A percentile compares a stretch with the other conserved stretches of the same genome.
These are phyloP conservation scores for Coregonus sp. DNA, from an alignment of 2,797 vertebrate genomes.

Conservation along the genomic window DNA sequence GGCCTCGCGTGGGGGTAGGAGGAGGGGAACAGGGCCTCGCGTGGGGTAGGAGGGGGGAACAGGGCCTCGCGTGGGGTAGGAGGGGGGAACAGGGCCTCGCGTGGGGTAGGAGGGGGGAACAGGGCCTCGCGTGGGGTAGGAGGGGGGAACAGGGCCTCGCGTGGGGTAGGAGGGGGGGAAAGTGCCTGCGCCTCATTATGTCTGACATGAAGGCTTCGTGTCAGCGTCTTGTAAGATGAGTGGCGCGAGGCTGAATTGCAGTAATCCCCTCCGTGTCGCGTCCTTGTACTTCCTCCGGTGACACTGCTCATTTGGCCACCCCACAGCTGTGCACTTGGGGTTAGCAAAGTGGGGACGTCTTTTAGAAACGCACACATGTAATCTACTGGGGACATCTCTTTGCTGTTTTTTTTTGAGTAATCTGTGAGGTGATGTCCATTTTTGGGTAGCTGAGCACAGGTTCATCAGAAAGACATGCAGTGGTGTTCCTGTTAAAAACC, in stretches of 20 bases:
- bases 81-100: no score
- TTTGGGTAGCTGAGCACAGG: conserved; percentile 51
- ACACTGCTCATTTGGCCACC: conserved; percentile 76
- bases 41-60: no score
- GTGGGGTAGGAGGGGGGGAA: conserved; percentile 50
- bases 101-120: no score
- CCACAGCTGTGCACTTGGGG: conserved; percentile 72
- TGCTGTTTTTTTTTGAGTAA: conserved; percentile 55
- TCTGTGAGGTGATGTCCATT: conserved; percentile 71
- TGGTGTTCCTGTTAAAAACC: conserved; percentile 65
- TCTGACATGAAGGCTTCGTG: conserved; percentile 61
- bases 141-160: not conserved
- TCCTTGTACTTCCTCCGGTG: conserved; percentile 61
- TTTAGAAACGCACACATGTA: conserved; percentile 37
- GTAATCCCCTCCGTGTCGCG: conserved; percentile 72
- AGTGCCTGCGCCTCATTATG: conserved; percentile 65
- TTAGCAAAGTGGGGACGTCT: conserved; percentile 27
- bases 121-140: no score
- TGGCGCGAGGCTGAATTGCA: conserved; percentile 48
- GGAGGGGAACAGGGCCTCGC: no score
- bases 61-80: no score
- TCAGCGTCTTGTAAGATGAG: conserved; percentile 59
- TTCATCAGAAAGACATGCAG: conserved; percentile 48
- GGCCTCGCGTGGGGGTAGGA: no score
- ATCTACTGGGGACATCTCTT: conserved; percentile 41